phyloP scores from a whole-genome alignment of 2,113 vertebrate species.

The Brienomyrus brachyistius region DNA sequence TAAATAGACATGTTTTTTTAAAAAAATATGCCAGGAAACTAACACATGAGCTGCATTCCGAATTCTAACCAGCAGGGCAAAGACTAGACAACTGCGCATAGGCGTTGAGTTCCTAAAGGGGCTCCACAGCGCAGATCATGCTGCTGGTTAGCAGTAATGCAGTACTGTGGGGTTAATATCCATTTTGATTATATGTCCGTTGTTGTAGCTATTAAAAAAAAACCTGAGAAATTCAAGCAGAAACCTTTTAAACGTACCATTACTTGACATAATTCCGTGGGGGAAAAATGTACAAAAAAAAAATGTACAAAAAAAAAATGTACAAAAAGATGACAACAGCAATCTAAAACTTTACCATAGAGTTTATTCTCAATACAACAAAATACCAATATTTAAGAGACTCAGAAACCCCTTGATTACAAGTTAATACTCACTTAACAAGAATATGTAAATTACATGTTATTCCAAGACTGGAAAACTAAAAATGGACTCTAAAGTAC shows the following conservation, averaged over 20 bases:
- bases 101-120: neutral
- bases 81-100: neutral
- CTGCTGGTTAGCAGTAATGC: neutral
- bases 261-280: neutral
- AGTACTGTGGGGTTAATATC: neutral
- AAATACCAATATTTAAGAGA: slow-evolving; percentile 99
- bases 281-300: slow-evolving; percentile 51
- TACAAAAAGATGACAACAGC: slow-evolving; percentile 71
- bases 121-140: neutral
- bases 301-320: slow-evolving; percentile 57
- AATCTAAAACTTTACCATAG: slow-evolving; percentile 66
- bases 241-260: neutral
- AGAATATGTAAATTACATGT: slow-evolving; percentile 74
- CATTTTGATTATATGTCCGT: neutral
- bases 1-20: neutral
- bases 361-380: slow-evolving; percentile 98
- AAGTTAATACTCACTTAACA: slow-evolving; percentile 96
- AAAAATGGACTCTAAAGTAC: slow-evolving; percentile 72
- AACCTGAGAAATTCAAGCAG: neutral
- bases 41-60: neutral
- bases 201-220: neutral
- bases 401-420: slow-evolving; percentile 89
- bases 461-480: slow-evolving; percentile 63
- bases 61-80: neutral
- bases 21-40: neutral